Evolutionary conservation across 2,888 invertebrate species (phyloP).

Genomic region (Euclidia mi): DNA sequence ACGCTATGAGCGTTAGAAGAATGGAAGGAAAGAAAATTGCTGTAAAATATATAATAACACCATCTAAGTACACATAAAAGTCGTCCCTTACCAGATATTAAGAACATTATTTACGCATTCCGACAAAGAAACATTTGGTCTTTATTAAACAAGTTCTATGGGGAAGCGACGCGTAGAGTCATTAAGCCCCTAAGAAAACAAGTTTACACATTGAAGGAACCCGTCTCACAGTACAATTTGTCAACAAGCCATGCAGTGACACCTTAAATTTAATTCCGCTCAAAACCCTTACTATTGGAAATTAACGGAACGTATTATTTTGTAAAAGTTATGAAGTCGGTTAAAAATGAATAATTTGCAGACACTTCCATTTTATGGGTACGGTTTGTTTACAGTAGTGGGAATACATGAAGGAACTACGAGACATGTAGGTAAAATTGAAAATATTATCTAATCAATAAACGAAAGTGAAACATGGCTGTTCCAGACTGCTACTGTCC

Average conservation of each 20-base stretch:
- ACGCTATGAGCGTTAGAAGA: too few relatives aligned
- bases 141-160: conserved; percentile 46
- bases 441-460: too few relatives aligned
- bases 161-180: conserved; percentile 28
- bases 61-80: neutral
- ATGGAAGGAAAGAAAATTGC: too few relatives aligned
- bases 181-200: conserved; percentile 53
- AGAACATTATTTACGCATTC: conserved; percentile 23
- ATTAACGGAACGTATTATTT: neutral
- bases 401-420: too few relatives aligned
- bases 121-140: conserved; percentile 38
- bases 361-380: too few relatives aligned
- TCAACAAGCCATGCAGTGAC: conserved; percentile 56
- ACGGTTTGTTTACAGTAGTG: too few relatives aligned
- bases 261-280: conserved; percentile 56
- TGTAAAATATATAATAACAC: neutral
- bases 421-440: too few relatives aligned
- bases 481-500: too few relatives aligned
- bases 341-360: too few relatives aligned
- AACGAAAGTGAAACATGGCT: too few relatives aligned
- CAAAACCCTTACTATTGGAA: conserved; percentile 33
- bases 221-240: conserved; percentile 51
- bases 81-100: conserved; percentile 10
- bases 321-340: too few relatives aligned
- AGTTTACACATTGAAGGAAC: conserved; percentile 53